Evolutionary conservation across 2,113 vertebrate species (phyloP).

Genomic region (Channa maculata): DNA sequence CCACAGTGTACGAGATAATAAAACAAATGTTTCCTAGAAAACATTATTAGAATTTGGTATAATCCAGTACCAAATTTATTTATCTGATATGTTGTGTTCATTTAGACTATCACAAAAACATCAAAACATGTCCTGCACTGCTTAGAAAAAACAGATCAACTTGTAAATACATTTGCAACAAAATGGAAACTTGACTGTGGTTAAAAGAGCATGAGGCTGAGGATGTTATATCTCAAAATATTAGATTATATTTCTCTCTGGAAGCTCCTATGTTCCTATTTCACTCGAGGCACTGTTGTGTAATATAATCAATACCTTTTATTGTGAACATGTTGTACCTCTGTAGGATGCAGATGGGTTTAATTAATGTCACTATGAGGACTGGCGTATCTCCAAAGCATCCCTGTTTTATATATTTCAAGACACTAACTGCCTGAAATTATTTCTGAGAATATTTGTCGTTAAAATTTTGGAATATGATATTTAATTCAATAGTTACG

Average conservation of each 20-base stretch:
- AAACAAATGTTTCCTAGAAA: constrained; percentile 9
- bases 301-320: constrained; percentile 57
- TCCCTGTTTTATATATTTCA: background rate
- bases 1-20: background rate
- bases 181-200: constrained; percentile 17
- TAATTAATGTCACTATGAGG: constrained; percentile 1
- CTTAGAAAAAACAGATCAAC: constrained; percentile 23
- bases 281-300: constrained; percentile 28
- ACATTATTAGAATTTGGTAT: constrained; percentile 3
- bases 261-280: constrained; percentile 36
- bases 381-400: background rate
- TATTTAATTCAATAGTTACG: no score
- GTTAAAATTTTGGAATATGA: background rate
- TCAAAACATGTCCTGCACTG: constrained; percentile 20
- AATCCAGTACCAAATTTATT: constrained; percentile 2
- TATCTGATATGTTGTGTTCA: constrained; percentile 11
- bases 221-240: constrained; percentile 13
- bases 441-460: background rate
- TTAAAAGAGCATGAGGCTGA: background rate
- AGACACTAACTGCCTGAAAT: background rate
- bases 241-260: constrained; percentile 45
- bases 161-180: constrained; percentile 39
- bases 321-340: constrained; percentile 41
- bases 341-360: constrained; percentile 14
- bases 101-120: constrained; percentile 29